These are phyloP conservation scores for Scomber colias DNA, from an alignment of 2,113 vertebrate genomes.

Conservation along the genomic window DNA sequence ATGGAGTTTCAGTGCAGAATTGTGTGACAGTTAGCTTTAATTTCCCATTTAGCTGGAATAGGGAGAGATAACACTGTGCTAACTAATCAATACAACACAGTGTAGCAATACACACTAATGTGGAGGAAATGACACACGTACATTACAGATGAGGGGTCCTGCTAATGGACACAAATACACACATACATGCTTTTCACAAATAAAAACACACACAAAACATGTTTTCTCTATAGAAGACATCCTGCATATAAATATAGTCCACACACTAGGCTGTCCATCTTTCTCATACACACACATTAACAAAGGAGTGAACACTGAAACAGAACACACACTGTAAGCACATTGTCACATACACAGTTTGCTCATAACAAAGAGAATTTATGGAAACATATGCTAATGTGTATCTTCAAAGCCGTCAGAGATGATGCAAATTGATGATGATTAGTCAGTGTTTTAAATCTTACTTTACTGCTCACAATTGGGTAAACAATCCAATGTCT, in stretches of 20 bases:
- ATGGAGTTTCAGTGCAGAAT: constrained; percentile 77
- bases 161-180: not conserved
- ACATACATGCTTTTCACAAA: not conserved
- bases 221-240: not conserved
- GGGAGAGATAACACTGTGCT: constrained; percentile 62
- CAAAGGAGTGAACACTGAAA: too few species aligned
- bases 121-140: constrained; percentile 13
- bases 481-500: too few species aligned
- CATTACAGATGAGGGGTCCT: not conserved
- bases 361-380: too few species aligned
- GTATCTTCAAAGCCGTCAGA: too few species aligned
- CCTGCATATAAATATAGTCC: not conserved
- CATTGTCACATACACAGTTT: not conserved
- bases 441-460: too few species aligned
- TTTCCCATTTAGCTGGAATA: constrained; percentile 80
- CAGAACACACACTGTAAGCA: not conserved
- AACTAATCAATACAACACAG: constrained; percentile 74
- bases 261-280: not conserved
- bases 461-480: too few species aligned
- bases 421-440: too few species aligned
- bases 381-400: too few species aligned
- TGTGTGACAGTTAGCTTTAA: constrained; percentile 84
- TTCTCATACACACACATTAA: not conserved
- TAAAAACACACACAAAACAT: constrained; percentile 29
- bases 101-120: constrained; percentile 15